Conservation (phyloP, 2,797 vertebrate species). For the Hemitrygon akajei region DNA sequence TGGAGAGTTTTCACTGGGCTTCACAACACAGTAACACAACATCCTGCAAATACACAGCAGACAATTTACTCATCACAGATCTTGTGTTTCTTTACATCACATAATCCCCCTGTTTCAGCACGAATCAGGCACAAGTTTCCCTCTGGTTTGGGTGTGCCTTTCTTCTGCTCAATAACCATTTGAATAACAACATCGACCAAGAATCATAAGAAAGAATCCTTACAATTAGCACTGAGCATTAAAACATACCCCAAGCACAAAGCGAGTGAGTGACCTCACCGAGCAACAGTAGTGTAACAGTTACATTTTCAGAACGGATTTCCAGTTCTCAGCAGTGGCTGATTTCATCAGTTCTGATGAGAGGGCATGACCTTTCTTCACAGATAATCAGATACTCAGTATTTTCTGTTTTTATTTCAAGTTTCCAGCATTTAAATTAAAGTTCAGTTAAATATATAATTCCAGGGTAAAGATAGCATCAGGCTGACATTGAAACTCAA, state of each 20-base stretch:
- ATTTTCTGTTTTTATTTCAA: too few species aligned
- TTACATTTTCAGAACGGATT: too few species aligned
- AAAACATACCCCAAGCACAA: not conserved
- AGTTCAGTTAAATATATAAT: not conserved
- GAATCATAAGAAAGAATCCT: not conserved
- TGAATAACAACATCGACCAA: not conserved
- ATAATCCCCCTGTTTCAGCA: not conserved
- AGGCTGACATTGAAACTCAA: not conserved
- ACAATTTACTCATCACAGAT: not conserved
- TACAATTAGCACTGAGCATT: not conserved
- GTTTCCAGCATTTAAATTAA: not conserved
- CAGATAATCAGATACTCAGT: too few species aligned
- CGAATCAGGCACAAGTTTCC: not conserved
- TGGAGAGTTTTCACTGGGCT: conserved; percentile 56
- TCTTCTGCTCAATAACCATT: not conserved
- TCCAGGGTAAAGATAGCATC: not conserved
- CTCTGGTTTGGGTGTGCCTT: not conserved
- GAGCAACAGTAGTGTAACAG: too few species aligned
- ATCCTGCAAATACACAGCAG: conserved; percentile 52
- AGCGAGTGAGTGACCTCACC: not conserved
- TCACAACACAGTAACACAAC: conserved; percentile 74
- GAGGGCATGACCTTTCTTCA: too few species aligned
- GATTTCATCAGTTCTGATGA: too few species aligned
- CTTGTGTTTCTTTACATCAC: not conserved
- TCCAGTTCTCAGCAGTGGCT: too few species aligned